These are phyloP conservation scores for Stenurella melanura DNA, from an alignment of 2,888 invertebrate species.

Conservation along the genomic window DNA sequence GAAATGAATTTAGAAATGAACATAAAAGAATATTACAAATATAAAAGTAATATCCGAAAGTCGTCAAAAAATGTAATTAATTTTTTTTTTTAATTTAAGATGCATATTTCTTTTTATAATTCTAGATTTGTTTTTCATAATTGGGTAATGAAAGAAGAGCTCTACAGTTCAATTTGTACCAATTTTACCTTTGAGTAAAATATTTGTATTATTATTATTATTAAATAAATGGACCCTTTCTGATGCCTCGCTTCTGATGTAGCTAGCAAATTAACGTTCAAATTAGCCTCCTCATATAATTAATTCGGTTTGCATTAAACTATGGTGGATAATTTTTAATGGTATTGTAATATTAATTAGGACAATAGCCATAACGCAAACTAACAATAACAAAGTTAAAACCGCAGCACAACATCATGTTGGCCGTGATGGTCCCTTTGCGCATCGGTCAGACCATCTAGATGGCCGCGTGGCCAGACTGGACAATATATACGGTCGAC, in stretches of 20 bases:
- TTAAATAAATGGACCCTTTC: background rate
- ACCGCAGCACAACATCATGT: conserved; percentile 47
- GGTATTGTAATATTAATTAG: conserved; percentile 34
- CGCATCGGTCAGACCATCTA: conserved; percentile 39
- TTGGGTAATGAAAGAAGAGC: too few relatives aligned
- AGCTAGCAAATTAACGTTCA: background rate
- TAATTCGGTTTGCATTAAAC: conserved; percentile 32
- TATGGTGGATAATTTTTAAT: conserved; percentile 31
- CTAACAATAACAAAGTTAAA: conserved; percentile 46
- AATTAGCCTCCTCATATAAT: conserved; percentile 13
- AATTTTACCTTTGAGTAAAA: too few relatives aligned
- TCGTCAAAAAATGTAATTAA: too few relatives aligned
- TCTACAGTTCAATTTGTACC: too few relatives aligned
- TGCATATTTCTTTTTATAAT: too few relatives aligned
- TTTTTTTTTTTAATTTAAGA: too few relatives aligned
- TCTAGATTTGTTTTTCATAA: too few relatives aligned
- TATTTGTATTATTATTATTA: too few relatives aligned
- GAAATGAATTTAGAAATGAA: too few relatives aligned
- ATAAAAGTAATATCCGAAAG: too few relatives aligned
- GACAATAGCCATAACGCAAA: conserved; percentile 39
- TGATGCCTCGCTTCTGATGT: background rate
- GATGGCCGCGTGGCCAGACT: conserved; percentile 31
- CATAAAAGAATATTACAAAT: too few relatives aligned
- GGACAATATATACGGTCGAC: conserved; percentile 38
- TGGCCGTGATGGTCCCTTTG: conserved; percentile 38